Percentiles rank a stretch among this genome's conserved stretches.
phyloP scores from a whole-genome alignment of 2,113 vertebrate species.

The Gymnocephalus cernua region DNA sequence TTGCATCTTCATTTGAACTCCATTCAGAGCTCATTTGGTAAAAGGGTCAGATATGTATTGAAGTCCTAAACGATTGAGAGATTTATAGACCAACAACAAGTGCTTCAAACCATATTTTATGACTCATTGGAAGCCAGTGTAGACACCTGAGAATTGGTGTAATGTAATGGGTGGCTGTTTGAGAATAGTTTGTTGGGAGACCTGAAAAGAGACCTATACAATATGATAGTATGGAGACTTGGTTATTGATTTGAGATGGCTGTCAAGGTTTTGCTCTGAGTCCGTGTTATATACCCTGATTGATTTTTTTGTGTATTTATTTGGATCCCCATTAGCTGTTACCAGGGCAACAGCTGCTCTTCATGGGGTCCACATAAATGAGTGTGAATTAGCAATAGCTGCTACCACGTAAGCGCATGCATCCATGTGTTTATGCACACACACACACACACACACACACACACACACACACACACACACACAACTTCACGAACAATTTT shows the following conservation, averaged over 20 bases:
- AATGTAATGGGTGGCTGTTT: background rate
- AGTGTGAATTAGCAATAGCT: too few relatives aligned
- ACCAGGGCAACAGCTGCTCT: background rate
- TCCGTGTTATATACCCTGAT: background rate
- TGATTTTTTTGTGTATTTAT: constrained; percentile 1
- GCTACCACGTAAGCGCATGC: too few relatives aligned
- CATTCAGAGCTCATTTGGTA: background rate
- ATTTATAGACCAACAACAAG: background rate
- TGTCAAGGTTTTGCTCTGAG: background rate
- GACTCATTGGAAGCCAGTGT: background rate
- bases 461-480: too few relatives aligned
- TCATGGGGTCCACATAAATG: background rate
- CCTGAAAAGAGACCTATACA: background rate
- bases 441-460: too few relatives aligned
- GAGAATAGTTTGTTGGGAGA: background rate
- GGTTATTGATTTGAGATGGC: background rate
- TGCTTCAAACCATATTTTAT: background rate
- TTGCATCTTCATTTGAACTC: background rate
- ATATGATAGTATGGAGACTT: background rate
- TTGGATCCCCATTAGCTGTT: background rate
- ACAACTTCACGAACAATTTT: too few relatives aligned
- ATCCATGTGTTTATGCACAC: too few relatives aligned
- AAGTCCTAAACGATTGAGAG: background rate
- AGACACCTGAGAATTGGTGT: background rate
- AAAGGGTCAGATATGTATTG: background rate